phyloP scores from a whole-genome alignment of 2,888 invertebrate genomes.

The Drosophila kambysellisi region DNA sequence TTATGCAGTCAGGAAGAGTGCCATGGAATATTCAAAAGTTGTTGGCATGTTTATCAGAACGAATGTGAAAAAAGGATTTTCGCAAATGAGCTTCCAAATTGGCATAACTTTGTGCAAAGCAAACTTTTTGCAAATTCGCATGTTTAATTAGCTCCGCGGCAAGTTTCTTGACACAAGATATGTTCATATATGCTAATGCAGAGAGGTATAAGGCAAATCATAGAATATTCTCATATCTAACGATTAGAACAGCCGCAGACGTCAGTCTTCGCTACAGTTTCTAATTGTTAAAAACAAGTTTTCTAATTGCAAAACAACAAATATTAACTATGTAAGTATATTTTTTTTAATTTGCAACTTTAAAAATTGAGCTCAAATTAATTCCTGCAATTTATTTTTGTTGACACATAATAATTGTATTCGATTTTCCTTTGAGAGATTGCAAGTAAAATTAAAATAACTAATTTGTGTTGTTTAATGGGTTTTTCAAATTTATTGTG shows the following conservation, averaged over 20 bases:
- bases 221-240: neutral
- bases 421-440: neutral
- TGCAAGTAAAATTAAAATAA: neutral
- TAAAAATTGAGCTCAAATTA: neutral
- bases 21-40: slow-evolving; percentile 60
- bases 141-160: slow-evolving; percentile 62
- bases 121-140: slow-evolving; percentile 43
- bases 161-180: slow-evolving; percentile 28
- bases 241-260: neutral
- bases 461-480: neutral
- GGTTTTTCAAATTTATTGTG: neutral
- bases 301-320: neutral
- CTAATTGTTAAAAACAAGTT: neutral
- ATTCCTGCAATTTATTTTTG: neutral
- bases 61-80: slow-evolving; percentile 61
- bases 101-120: slow-evolving; percentile 63
- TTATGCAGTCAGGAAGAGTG: slow-evolving; percentile 47
- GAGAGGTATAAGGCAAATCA: neutral
- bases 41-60: slow-evolving; percentile 74
- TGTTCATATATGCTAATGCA: slow-evolving; percentile 24
- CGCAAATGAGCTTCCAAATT: slow-evolving; percentile 72
- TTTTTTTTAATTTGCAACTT: neutral
- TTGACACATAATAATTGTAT: neutral
- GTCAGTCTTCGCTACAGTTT: neutral
- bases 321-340: neutral